Evolutionary conservation across 2,797 vertebrate genomes (phyloP), one percentile per base, ranked within the genome.

Genomic region (Dallia pectoralis): DNA sequence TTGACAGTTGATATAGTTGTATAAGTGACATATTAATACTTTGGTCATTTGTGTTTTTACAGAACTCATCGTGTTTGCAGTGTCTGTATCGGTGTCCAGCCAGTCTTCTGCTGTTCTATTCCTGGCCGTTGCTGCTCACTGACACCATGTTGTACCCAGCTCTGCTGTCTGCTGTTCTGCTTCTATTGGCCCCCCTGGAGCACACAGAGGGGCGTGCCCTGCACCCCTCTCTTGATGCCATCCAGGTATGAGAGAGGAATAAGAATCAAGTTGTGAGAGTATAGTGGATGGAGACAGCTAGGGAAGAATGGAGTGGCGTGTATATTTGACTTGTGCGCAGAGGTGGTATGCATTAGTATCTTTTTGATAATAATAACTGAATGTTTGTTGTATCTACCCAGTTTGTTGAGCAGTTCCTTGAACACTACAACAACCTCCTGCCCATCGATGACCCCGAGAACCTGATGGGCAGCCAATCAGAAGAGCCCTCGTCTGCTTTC

Each of bases 351-450:
- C 15, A 8, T 63, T 56, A 25, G 22, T 25, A 89, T 89, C 84
- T 81, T 40, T 2, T 72, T 85, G 80, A 89, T 90, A 87, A 69
- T 84, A 87, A 90, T 87, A 90, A 27, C 27, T 8, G 73, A 73
- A 67, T 78, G 6, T 44, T 33, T 71, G 22, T 65, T 67, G 82
- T 67, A 32, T 61, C n/a, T 27, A 14, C 77, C 51, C 73, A 94
- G 93, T 91, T 94, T 32, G 87, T 94, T 77, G 91, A 93, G 82
- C 91, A 94, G 83, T 91, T 94, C 82, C 85, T 94, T 77, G 92
- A 94, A 65, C 91, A 87, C 80, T 93, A 94, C 81, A 92, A 93
- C 81, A 92, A 94, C 84, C 92, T 94, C 76, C 77, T 94, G 89
- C 92, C 91, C 76, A 83, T 92, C 79, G 93, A 94, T 16, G 92